Evolutionary conservation across 2,797 vertebrate species (phyloP), one percentile per base, ranked within the genome.

Genomic region (Schizopygopsis pylzovi): DNA sequence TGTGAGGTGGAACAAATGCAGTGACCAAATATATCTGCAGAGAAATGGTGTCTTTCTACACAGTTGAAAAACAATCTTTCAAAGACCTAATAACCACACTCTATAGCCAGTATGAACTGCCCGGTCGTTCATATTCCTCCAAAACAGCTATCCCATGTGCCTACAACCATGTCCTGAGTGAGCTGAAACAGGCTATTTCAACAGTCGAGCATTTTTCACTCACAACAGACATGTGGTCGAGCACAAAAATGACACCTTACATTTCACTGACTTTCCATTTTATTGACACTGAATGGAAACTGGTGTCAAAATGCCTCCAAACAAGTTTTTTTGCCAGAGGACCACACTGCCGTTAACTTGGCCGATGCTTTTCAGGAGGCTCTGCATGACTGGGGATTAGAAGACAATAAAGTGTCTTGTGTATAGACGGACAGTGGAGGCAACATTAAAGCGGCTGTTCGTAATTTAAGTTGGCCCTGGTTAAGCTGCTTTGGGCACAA

Each of bases 221-320:
- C 11, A 81, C 68, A 81, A 65, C 70, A 11, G 39, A 75, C 39
- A 49, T 68, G 41, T 85, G 84, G 77, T 85, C 25, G 39, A 84
- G 77, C 25, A 81, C 28, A 72, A 52, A 63, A 54, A 81, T 75
- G 28, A 65, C 84, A 61, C 52, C 25, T 13, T 86, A 85, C n/a
- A 86, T 81, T 70, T 86, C 56, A 15, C 41, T 81, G 56, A 81
- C 83, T 39, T 54, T 70, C 47, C 59, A 67, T 68, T 85, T 85
- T 16, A 86, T 81, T 47, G 25, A 59, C n/a, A 20, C 39, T 0
- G 39, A 79, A 68, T 78, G 73, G 59, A 67, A 13, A 37, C 83
- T 85, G 47, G 52, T 49, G 43, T 59, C 33, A 33, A 72, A 78
- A 61, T 83, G 49, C 37, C 49, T 78, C 41, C 47, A 83, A 63